Base-by-base conservation (phyloP, 2,113 vertebrate species). In the Clinocottus analis region DNA sequence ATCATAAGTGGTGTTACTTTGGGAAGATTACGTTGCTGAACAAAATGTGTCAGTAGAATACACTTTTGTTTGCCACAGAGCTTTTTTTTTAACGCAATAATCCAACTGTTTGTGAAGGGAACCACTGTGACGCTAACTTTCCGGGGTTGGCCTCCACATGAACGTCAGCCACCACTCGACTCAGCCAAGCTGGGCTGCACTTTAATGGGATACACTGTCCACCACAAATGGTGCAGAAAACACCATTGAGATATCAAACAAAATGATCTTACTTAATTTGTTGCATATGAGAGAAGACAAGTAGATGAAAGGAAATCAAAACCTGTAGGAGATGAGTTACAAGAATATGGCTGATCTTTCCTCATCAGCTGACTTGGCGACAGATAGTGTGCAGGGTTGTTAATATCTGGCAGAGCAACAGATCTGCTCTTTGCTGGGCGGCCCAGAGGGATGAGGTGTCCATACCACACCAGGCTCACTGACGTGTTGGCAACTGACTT, bases 351-450 rank as follows among this genome's bases (percentile, higher is more conserved):
- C 9, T 23, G 60, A 49, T 63, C 53, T 64, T 27, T 23, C 56
- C 9, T 58, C 75, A 63, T 85, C 73, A 80, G 73, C 76, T 75
- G 76, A 83, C 56, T 60, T 72, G 77, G 67, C 14, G 62, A 79
- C 75, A 67, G 75, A 68, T 63, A 19, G 53, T 14, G 23, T 45
- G 61, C 60, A 33, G 62, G 37, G 65, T 75, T 80, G 72, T 66
- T 70, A 70, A 87, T 68, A 59, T 77, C 53, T 82, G 75, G 59
- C 78, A 79, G 75, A 61, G 83, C 55, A 25, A 59, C 58, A 74
- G 64, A 84, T 69, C 80, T 60, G 65, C 45, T 61, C 55, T 53
- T 67, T n/a, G n/a, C 29, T 55, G 72, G 75, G 67, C 61, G 64
- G 58, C 27, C 23, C 23, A 58, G 33, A 58, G 14, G 27, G 58